Percentiles rank a stretch among this genome's conserved stretches.
Conservation (phyloP, 64 coral and sea anemone genomes). For the Stichodactyla helianthus region DNA sequence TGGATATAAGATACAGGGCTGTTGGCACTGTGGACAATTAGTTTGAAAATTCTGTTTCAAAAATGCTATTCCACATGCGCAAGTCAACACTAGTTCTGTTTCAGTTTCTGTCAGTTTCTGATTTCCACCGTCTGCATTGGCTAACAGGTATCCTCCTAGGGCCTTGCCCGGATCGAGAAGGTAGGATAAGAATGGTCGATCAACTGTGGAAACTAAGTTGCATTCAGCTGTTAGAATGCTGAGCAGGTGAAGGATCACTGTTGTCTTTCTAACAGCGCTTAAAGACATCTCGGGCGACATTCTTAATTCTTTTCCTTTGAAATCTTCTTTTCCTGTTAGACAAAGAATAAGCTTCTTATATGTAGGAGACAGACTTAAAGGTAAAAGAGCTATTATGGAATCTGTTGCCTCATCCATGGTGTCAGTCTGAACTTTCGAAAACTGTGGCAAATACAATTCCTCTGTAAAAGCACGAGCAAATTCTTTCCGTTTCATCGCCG, state of each 20-base stretch:
- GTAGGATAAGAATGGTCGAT: constrained; percentile 9
- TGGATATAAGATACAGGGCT: background rate
- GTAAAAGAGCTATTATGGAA: constrained; percentile 4
- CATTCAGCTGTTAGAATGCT: constrained; percentile 39
- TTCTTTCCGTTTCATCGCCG: constrained; percentile 2
- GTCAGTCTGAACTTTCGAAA: constrained; percentile 37
- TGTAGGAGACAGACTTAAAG: background rate
- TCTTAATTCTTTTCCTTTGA: constrained; percentile 23
- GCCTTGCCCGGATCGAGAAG: background rate
- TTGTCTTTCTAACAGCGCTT: constrained; percentile 46
- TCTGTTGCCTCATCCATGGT: constrained; percentile 78
- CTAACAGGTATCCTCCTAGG: background rate
- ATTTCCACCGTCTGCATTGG: background rate
- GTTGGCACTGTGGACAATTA: background rate
- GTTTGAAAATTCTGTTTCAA: background rate
- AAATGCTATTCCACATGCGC: constrained; percentile 5
- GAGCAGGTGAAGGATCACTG: constrained; percentile 27
- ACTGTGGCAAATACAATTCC: constrained; percentile 54
- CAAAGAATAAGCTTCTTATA: constrained; percentile 43
- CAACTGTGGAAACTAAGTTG: background rate
- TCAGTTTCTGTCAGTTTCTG: background rate
- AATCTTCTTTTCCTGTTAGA: constrained; percentile 60
- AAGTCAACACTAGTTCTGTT: background rate
- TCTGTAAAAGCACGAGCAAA: constrained; percentile 49
- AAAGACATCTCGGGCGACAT: constrained; percentile 54